phyloP scores from a whole-genome alignment of 1,140 invertebrate genomes.

The Melanaphis sacchari region DNA sequence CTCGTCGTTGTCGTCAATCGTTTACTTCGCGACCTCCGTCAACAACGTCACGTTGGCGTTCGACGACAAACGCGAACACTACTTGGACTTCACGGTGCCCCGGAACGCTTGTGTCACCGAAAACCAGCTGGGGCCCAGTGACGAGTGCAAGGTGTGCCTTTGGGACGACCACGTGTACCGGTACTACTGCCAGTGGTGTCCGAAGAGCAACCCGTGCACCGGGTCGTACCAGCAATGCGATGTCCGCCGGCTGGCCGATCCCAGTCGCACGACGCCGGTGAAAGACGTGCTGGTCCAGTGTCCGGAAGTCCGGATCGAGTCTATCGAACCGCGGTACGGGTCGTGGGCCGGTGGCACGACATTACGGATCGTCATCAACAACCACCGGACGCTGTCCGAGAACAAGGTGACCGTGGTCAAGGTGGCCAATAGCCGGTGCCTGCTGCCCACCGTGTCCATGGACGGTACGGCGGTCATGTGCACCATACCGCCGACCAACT shows the following conservation, averaged over 20 bases:
- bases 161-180: slow-evolving; percentile 10
- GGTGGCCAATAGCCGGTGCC: slow-evolving; percentile 85
- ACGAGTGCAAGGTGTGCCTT: background rate
- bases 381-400: slow-evolving; percentile 90
- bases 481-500: background rate
- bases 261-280: background rate
- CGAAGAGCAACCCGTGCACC: background rate
- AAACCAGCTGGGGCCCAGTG: too few relatives aligned
- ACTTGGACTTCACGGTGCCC: background rate
- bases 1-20: background rate
- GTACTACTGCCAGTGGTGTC: slow-evolving; percentile 34
- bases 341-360: slow-evolving; percentile 95
- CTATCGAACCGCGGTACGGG: slow-evolving; percentile 79
- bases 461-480: slow-evolving; percentile 70
- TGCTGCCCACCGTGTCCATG: slow-evolving; percentile 85
- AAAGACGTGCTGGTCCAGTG: slow-evolving; percentile 75
- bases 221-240: background rate
- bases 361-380: slow-evolving; percentile 93
- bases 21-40: background rate
- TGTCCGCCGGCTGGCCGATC: background rate
- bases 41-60: background rate
- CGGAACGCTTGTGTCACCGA: background rate
- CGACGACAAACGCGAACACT: background rate
- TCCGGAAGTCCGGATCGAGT: slow-evolving; percentile 91
- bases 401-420: slow-evolving; percentile 89